A percentile compares a stretch with the other conserved stretches of the same genome.
Evolutionary conservation across 2,113 vertebrate genomes (phyloP).

Genomic region (pig (Sus scrofa)): DNA sequence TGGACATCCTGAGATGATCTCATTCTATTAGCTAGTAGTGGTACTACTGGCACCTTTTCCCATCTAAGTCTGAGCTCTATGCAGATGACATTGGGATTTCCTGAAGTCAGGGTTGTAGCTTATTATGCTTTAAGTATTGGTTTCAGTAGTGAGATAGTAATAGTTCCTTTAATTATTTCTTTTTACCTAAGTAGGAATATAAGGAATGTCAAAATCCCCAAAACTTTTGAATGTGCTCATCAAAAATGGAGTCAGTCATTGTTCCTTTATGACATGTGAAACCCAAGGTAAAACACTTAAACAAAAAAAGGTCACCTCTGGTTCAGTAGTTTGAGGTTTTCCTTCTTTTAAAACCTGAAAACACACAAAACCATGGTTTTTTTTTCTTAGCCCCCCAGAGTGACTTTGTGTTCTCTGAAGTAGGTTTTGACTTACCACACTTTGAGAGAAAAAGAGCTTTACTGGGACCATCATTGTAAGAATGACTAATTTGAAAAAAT

Average conservation of each 20-base stretch:
- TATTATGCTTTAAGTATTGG: background rate
- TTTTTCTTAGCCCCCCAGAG: slow-evolving; percentile 54
- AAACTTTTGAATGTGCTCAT: background rate
- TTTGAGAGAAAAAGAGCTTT: slow-evolving; percentile 63
- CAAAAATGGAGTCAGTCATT: background rate
- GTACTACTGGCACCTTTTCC: no score
- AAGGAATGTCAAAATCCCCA: background rate
- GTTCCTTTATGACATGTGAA: slow-evolving; percentile 33
- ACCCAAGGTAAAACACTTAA: background rate
- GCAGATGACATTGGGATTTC: background rate
- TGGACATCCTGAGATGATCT: background rate
- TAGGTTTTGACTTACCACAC: slow-evolving; percentile 75
- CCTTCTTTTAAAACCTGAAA: slow-evolving; percentile 52
- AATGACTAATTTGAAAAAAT: background rate
- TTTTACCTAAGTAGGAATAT: background rate
- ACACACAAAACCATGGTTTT: slow-evolving; percentile 29
- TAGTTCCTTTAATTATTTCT: background rate
- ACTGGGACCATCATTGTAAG: background rate
- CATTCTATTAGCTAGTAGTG: background rate
- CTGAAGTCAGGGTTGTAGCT: background rate
- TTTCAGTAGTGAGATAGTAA: background rate
- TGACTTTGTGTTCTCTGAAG: slow-evolving; percentile 69
- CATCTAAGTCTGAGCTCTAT: background rate
- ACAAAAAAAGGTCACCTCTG: background rate
- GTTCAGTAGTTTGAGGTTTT: slow-evolving; percentile 74